Conservation (phyloP, 2,797 vertebrate species). For the Gallinago solitaria region DNA sequence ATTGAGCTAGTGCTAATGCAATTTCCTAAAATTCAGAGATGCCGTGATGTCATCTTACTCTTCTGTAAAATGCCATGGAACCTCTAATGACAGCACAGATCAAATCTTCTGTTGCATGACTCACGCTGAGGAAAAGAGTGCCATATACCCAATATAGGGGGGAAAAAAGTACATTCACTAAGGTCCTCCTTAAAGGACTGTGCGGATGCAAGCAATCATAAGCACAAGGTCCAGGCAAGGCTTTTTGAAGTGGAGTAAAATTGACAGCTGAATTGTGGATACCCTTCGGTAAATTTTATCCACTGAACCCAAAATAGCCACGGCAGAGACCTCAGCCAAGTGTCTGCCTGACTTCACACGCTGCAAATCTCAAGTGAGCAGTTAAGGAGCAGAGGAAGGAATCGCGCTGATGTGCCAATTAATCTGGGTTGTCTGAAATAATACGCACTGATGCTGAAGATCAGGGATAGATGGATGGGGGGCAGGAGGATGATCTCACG, state of each 20-base stretch:
- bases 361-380: conserved; percentile 1
- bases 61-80: conserved; percentile 13
- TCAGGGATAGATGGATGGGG: background rate
- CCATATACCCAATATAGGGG: background rate
- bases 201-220: background rate
- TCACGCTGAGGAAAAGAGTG: conserved; percentile 27
- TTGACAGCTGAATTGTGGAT: background rate
- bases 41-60: background rate
- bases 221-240: background rate
- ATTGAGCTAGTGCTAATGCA: background rate
- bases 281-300: conserved; percentile 14
- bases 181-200: background rate
- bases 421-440: background rate
- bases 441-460: accelerated
- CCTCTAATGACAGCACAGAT: conserved; percentile 36
- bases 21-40: conserved; percentile 36
- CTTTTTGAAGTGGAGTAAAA: background rate
- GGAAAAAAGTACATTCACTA: background rate
- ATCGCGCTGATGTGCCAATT: background rate
- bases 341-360: background rate
- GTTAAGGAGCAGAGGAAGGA: background rate
- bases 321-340: background rate
- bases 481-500: background rate
- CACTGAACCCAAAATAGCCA: conserved; percentile 17
- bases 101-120: conserved; percentile 40